Evolutionary conservation across 2,888 invertebrate species (phyloP).

Genomic region (Drosophila pseudotakahashii): DNA sequence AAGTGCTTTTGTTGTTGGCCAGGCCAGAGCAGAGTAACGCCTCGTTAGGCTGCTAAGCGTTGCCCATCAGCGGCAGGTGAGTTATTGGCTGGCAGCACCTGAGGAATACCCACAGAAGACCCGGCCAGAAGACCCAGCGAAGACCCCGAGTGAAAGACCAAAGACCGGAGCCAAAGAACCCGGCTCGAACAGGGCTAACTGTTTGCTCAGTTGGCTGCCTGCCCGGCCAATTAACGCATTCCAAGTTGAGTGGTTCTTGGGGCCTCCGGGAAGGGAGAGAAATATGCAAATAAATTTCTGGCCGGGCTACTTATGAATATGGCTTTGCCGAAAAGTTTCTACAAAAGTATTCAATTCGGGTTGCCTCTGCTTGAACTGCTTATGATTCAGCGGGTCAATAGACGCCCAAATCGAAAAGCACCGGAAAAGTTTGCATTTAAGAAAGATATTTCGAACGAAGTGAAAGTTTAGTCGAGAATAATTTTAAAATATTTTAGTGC

Average conservation of each 20-base stretch:
- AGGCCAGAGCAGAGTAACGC: conserved; percentile 18
- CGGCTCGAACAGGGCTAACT: conserved; percentile 28
- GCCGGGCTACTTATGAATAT: conserved; percentile 55
- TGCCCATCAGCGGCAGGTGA: conserved; percentile 46
- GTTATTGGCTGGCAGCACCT: conserved; percentile 34
- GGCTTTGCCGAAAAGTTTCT: conserved; percentile 63
- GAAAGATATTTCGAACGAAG: no score
- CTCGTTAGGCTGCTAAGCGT: conserved; percentile 50
- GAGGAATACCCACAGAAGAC: not conserved
- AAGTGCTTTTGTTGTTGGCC: conserved; percentile 15
- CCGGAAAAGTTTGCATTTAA: not conserved
- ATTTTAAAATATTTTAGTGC: no score
- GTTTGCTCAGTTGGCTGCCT: conserved; percentile 52
- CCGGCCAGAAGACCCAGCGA: not conserved
- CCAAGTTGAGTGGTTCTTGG: conserved; percentile 42
- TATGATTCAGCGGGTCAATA: conserved; percentile 64
- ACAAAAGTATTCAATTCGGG: conserved; percentile 52
- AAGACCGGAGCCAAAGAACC: conserved; percentile 25
- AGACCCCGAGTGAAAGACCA: conserved; percentile 8
- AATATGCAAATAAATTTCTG: conserved; percentile 65
- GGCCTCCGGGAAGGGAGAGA: not conserved
- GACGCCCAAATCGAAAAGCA: conserved; percentile 37
- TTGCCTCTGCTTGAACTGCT: conserved; percentile 25
- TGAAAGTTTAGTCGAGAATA: no score
- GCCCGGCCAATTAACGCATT: conserved; percentile 74